These are phyloP conservation scores for Siniperca knerii DNA, from an alignment of 2,113 vertebrate genomes.

Conservation along the genomic window DNA sequence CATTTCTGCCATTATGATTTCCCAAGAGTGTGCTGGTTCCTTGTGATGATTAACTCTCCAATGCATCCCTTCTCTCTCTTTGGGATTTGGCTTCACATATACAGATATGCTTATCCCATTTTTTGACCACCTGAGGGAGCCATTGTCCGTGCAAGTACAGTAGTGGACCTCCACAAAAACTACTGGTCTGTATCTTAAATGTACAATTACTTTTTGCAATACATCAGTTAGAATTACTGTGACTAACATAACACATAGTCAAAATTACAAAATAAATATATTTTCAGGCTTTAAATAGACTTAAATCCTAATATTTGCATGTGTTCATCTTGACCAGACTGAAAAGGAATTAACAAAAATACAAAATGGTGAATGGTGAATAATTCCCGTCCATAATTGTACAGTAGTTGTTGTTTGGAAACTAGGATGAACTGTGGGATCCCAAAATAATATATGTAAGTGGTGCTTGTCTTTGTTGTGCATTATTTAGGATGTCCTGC, in stretches of 20 bases:
- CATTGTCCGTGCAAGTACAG: slow-evolving; percentile 37
- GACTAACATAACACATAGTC: background rate
- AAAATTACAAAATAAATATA: background rate
- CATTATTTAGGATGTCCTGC: slow-evolving; percentile 23
- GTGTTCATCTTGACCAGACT: background rate
- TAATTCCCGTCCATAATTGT: background rate
- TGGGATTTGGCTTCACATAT: background rate
- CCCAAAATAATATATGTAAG: background rate
- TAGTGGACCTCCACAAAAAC: background rate
- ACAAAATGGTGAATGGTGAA: too few relatives aligned
- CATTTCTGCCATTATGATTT: slow-evolving; percentile 19
- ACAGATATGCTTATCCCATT: background rate
- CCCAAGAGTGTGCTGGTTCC: background rate
- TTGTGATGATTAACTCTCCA: slow-evolving; percentile 5
- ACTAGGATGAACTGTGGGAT: background rate
- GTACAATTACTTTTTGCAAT: background rate
- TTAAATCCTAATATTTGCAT: too few relatives aligned
- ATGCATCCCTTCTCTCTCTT: background rate
- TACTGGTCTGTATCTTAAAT: background rate
- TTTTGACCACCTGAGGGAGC: slow-evolving; percentile 65
- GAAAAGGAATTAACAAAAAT: background rate
- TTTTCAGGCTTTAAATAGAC: background rate
- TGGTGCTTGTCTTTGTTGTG: background rate
- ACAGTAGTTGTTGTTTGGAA: background rate
- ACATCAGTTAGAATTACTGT: background rate